These are phyloP conservation scores for Dipodomys merriami DNA, from an alignment of 2,113 vertebrate genomes.

Conservation along the genomic window DNA sequence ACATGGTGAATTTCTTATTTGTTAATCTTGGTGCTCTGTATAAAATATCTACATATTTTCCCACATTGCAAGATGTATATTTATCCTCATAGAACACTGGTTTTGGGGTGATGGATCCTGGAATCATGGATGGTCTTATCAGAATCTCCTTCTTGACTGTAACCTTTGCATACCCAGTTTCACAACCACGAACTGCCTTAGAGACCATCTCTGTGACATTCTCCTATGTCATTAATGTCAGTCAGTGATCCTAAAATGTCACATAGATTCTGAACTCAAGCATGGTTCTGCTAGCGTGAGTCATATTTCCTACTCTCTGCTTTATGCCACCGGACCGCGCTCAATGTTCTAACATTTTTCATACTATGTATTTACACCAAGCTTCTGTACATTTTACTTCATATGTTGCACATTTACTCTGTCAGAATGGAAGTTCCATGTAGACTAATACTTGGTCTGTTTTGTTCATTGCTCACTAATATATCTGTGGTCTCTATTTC, in stretches of 20 bases:
- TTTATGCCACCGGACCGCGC: not conserved
- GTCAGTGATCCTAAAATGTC: not conserved
- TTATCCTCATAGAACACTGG: not conserved
- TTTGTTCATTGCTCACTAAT: not conserved
- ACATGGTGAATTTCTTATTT: not conserved
- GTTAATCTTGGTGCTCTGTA: not conserved
- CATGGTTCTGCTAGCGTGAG: not conserved
- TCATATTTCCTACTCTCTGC: not conserved
- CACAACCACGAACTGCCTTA: rapidly evolving
- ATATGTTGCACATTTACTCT: not conserved
- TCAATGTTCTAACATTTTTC: not conserved
- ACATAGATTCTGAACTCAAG: not conserved
- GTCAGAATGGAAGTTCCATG: not conserved
- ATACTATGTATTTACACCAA: not conserved
- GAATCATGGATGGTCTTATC: not conserved
- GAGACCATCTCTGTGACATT: not conserved
- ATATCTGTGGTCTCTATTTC: not conserved
- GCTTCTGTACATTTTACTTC: not conserved
- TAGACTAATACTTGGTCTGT: not conserved
- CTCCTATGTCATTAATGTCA: not conserved
- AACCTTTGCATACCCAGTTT: not conserved
- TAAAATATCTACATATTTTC: not conserved
- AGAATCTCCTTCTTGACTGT: not conserved
- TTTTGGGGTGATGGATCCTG: not conserved
- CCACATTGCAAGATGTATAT: not conserved